Evolutionary conservation across 2,113 vertebrate genomes (phyloP).

Genomic region (Saccopteryx bilineata): DNA sequence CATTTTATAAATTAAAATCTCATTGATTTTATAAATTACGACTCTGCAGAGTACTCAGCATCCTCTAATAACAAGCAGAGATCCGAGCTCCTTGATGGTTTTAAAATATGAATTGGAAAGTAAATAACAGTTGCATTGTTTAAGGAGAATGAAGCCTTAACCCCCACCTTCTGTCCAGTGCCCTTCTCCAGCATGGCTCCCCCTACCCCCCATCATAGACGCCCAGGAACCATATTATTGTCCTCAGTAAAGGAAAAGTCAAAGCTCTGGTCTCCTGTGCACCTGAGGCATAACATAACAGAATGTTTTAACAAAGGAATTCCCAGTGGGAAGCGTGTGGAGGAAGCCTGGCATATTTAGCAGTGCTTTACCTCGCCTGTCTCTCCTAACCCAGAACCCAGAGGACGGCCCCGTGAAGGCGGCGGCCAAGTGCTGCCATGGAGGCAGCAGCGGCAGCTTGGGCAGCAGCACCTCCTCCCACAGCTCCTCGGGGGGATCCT

Average conservation of each 20-base stretch:
- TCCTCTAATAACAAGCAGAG: background rate
- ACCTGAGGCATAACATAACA: background rate
- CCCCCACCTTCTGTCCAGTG: background rate
- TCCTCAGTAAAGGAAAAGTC: background rate
- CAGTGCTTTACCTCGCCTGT: background rate
- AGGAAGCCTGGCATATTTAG: background rate
- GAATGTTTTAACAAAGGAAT: background rate
- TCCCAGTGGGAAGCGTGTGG: fast-evolving
- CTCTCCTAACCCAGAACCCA: slow-evolving; percentile 83
- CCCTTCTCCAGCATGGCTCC: background rate
- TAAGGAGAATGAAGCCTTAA: background rate
- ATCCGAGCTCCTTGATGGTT: background rate
- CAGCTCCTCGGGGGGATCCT: slow-evolving; percentile 69
- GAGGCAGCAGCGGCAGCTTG: slow-evolving; percentile 55
- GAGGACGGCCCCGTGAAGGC: slow-evolving; percentile 85
- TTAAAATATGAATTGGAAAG: background rate
- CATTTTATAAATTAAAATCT: background rate
- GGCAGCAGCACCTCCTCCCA: slow-evolving; percentile 79
- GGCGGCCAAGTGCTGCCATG: slow-evolving; percentile 83
- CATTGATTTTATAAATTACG: background rate
- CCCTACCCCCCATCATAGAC: background rate
- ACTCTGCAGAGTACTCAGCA: background rate
- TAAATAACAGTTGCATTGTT: background rate
- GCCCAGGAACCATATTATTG: background rate
- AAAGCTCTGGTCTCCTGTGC: background rate